These are phyloP conservation scores for Lycocerus yunnanus DNA, from an alignment of 2,888 invertebrate genomes.

Conservation along the genomic window DNA sequence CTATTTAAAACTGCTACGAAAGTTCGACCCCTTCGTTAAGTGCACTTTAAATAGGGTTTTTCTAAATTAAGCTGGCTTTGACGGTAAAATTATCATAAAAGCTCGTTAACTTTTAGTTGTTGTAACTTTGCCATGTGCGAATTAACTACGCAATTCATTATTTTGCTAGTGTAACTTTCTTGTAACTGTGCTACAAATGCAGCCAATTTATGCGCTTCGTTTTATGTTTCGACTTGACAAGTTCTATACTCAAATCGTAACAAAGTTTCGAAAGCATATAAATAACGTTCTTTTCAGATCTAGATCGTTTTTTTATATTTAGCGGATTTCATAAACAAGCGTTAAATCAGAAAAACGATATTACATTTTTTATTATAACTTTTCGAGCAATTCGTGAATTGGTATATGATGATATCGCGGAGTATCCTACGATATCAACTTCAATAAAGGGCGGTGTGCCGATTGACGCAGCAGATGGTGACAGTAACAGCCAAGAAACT, in stretches of 20 bases:
- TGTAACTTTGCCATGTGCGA: neutral
- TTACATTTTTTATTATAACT: neutral
- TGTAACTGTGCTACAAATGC: constrained; percentile 42
- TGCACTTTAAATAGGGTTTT: neutral
- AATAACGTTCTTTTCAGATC: neutral
- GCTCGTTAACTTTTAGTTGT: neutral
- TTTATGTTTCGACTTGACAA: constrained; percentile 34
- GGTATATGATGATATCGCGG: constrained; percentile 11
- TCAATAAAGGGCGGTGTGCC: constrained; percentile 29
- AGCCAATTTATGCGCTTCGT: constrained; percentile 44
- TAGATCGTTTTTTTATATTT: neutral
- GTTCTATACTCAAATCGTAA: constrained; percentile 23
- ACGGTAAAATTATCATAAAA: neutral
- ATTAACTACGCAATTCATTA: constrained; percentile 42
- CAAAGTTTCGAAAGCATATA: neutral
- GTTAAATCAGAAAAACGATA: neutral
- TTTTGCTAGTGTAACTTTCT: constrained; percentile 38
- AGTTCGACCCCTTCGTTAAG: neutral
- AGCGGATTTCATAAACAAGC: neutral
- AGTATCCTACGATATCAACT: constrained; percentile 8
- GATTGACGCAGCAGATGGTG: constrained; percentile 29
- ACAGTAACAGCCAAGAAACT: constrained; percentile 20
- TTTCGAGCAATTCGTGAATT: constrained; percentile 10
- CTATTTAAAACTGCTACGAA: constrained; percentile 2
- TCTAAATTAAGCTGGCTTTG: neutral